Conservation (phyloP, 2,797 vertebrate genomes). For the Coccyzus lansbergi region DNA sequence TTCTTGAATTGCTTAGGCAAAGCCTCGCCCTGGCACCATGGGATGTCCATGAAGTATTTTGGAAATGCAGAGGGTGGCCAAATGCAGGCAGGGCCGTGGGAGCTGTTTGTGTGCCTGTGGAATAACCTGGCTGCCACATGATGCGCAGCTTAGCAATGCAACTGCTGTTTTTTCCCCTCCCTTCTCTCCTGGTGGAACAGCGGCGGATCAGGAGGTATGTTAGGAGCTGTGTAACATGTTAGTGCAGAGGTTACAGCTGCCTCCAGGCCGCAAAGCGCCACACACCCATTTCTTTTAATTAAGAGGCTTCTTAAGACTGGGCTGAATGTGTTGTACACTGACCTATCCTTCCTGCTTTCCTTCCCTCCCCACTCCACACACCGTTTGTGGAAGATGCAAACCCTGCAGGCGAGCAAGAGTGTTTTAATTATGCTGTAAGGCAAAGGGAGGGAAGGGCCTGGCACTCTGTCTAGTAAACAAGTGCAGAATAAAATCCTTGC, state of each 20-base stretch:
- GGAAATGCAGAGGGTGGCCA: neutral
- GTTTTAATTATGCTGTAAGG: neutral
- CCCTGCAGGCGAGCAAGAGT: neutral
- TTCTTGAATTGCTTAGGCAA: neutral
- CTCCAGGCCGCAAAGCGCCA: neutral
- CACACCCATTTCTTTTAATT: conserved; percentile 54
- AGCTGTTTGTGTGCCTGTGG: neutral
- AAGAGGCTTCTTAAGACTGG: conserved; percentile 12
- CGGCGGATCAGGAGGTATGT: neutral
- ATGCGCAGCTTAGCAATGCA: neutral
- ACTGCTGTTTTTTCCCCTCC: neutral
- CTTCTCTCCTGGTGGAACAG: neutral
- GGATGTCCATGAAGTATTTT: neutral
- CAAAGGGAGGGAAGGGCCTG: neutral
- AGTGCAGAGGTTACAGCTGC: conserved; percentile 48
- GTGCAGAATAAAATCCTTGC: neutral
- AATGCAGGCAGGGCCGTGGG: neutral
- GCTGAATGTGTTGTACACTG: neutral
- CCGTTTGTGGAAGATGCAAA: neutral
- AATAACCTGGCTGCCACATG: neutral
- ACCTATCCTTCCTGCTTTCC: conserved; percentile 24
- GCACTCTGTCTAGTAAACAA: neutral
- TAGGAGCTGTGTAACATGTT: neutral
- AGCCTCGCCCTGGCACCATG: neutral
- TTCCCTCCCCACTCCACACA: neutral